Percentiles rank a stretch among this genome's conserved stretches.
Conservation (phyloP, 2,888 invertebrate species). For the Eilema griseolum region DNA sequence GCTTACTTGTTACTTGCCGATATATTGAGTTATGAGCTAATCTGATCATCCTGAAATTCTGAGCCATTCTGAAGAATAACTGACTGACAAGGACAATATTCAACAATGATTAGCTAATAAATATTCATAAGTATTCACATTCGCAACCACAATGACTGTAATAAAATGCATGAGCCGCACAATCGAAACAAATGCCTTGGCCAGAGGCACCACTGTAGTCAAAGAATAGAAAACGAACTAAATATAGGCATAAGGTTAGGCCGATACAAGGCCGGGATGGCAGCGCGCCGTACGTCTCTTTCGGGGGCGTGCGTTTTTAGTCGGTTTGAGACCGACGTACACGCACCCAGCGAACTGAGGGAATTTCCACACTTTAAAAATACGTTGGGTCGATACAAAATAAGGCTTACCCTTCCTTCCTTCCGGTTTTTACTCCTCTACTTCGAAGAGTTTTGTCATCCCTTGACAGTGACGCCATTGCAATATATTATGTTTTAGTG, state of each 20-base stretch:
- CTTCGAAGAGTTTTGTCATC: too few species aligned
- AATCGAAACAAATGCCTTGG: background rate
- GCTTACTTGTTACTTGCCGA: background rate
- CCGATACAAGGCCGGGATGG: too few species aligned
- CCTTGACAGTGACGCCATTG: too few species aligned
- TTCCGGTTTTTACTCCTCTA: too few species aligned
- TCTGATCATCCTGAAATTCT: background rate
- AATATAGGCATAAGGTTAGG: background rate
- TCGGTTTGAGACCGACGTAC: too few species aligned
- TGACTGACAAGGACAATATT: background rate
- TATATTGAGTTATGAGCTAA: background rate
- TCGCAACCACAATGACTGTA: background rate
- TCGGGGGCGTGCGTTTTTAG: too few species aligned
- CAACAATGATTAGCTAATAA: conserved; percentile 1
- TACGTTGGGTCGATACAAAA: too few species aligned
- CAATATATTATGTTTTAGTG: background rate
- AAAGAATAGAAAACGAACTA: background rate
- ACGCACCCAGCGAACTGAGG: too few species aligned
- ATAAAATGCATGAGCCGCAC: background rate
- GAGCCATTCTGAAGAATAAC: background rate
- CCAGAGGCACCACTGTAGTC: background rate
- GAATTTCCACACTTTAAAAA: too few species aligned
- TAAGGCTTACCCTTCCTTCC: too few species aligned
- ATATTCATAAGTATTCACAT: conserved; percentile 1
- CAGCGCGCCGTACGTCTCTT: too few species aligned